These are phyloP conservation scores for Pseudochromis fuscus DNA, from an alignment of 2,797 vertebrate genomes.

Conservation along the genomic window DNA sequence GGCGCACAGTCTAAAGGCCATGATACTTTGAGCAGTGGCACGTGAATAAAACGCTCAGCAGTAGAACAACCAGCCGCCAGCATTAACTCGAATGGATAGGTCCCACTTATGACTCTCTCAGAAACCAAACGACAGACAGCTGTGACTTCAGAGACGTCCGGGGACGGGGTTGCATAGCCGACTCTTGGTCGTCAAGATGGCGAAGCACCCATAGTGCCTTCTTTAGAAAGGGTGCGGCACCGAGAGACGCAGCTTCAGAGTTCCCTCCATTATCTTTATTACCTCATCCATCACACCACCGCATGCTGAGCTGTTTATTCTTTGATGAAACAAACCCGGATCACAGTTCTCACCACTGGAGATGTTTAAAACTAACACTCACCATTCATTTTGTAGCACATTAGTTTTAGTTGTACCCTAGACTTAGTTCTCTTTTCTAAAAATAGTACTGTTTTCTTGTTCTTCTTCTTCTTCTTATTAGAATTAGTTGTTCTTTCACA, in stretches of 20 bases:
- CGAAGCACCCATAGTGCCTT: slow-evolving; percentile 88
- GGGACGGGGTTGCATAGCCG: slow-evolving; percentile 44
- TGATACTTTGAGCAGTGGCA: slow-evolving; percentile 22
- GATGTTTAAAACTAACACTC: slow-evolving; percentile 40
- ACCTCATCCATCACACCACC: slow-evolving; percentile 68
- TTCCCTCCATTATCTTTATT: slow-evolving; percentile 76
- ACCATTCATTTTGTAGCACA: slow-evolving; percentile 62
- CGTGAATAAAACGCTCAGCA: slow-evolving; percentile 26
- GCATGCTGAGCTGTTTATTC: slow-evolving; percentile 69
- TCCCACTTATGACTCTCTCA: slow-evolving; percentile 26
- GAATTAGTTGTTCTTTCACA: slow-evolving; percentile 51
- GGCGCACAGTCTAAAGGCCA: slow-evolving; percentile 13
- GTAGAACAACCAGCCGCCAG: slow-evolving; percentile 30
- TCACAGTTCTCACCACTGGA: slow-evolving; percentile 49
- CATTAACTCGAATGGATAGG: slow-evolving; percentile 25
- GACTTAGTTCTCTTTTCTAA: slow-evolving; percentile 43
- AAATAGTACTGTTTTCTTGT: slow-evolving; percentile 39
- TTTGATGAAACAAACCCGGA: slow-evolving; percentile 51
- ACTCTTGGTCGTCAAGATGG: slow-evolving; percentile 63
- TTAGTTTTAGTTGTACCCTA: slow-evolving; percentile 68
- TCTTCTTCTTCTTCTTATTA: slow-evolving; percentile 33
- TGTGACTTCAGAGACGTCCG: slow-evolving; percentile 38
- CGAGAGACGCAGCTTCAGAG: slow-evolving; percentile 63
- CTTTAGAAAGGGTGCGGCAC: slow-evolving; percentile 81
- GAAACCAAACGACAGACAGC: slow-evolving; percentile 45